A percentile compares a stretch with the other conserved stretches of the same genome.
phyloP scores from a whole-genome alignment of 2,888 invertebrate species.

The Archips xylosteana region DNA sequence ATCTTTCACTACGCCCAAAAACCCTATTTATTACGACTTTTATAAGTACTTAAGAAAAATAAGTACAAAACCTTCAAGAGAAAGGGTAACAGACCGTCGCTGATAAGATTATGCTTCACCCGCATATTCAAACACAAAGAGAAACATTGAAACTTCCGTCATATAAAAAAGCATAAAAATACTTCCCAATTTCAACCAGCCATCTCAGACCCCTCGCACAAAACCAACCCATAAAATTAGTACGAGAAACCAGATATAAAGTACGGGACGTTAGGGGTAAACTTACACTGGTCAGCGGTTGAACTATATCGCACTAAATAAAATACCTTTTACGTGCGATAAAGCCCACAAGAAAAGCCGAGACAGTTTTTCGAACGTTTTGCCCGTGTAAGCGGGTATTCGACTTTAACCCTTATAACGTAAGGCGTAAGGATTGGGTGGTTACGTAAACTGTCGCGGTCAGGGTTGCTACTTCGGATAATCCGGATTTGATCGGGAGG shows the following conservation, averaged over 20 bases:
- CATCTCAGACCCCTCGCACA: slow-evolving; percentile 20
- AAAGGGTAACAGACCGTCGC: slow-evolving; percentile 24
- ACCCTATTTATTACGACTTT: not conserved
- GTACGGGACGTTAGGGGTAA: slow-evolving; percentile 38
- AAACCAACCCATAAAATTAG: slow-evolving; percentile 17
- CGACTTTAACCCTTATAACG: slow-evolving; percentile 54
- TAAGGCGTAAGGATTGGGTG: slow-evolving; percentile 1
- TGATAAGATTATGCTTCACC: slow-evolving; percentile 33
- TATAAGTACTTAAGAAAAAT: not conserved
- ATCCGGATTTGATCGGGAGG: slow-evolving; percentile 22
- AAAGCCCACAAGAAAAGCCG: slow-evolving; percentile 69
- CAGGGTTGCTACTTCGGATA: slow-evolving; percentile 32
- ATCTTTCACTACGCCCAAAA: not conserved
- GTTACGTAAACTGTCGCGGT: slow-evolving; percentile 12
- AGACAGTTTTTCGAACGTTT: slow-evolving; percentile 55
- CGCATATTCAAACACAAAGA: slow-evolving; percentile 30
- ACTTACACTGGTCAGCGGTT: slow-evolving; percentile 34
- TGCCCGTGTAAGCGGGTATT: slow-evolving; percentile 42
- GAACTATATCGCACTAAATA: slow-evolving; percentile 60
- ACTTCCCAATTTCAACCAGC: slow-evolving; percentile 29
- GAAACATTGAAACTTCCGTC: slow-evolving; percentile 38
- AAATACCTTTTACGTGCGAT: slow-evolving; percentile 68
- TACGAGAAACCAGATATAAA: slow-evolving; percentile 23
- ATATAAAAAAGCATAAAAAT: slow-evolving; percentile 38
- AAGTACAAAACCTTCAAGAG: slow-evolving; percentile 11